These are phyloP conservation scores for Phrynocephalus guinanensis DNA, from an alignment of 2,797 vertebrate genomes.

Conservation along the genomic window DNA sequence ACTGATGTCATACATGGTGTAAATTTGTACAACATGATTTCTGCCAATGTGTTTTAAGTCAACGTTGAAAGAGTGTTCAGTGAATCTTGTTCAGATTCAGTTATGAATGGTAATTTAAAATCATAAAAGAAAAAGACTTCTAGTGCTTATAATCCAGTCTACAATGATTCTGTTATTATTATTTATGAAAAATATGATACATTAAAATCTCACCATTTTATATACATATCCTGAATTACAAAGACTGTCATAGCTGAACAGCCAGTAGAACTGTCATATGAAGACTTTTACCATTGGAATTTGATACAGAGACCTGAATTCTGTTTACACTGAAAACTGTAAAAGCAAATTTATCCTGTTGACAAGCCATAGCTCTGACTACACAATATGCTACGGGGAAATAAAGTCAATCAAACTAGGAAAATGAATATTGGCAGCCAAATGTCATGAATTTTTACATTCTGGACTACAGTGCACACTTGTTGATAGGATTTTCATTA, in stretches of 20 bases:
- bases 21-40: too few species aligned
- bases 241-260: neutral
- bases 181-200: neutral
- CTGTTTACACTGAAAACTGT: neutral
- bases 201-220: neutral
- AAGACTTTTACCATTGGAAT: slow-evolving; percentile 37
- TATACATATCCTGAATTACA: neutral
- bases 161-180: slow-evolving; percentile 28
- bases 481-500: slow-evolving; percentile 38
- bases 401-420: neutral
- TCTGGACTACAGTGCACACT: slow-evolving; percentile 10
- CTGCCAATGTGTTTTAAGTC: too few species aligned
- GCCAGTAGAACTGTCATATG: neutral
- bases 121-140: slow-evolving; percentile 24
- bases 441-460: neutral
- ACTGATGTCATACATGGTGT: too few species aligned
- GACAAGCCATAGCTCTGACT: slow-evolving; percentile 45
- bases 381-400: neutral
- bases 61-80: neutral
- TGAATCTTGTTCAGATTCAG: neutral
- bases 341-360: slow-evolving; percentile 1
- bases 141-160: slow-evolving; percentile 33
- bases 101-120: slow-evolving; percentile 6
- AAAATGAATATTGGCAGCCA: slow-evolving; percentile 12
- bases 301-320: slow-evolving; percentile 12